A percentile compares a stretch with the other conserved stretches of the same genome.
Evolutionary conservation across 2,797 vertebrate genomes (phyloP).

Genomic region (Coranthus polyacanthus): DNA sequence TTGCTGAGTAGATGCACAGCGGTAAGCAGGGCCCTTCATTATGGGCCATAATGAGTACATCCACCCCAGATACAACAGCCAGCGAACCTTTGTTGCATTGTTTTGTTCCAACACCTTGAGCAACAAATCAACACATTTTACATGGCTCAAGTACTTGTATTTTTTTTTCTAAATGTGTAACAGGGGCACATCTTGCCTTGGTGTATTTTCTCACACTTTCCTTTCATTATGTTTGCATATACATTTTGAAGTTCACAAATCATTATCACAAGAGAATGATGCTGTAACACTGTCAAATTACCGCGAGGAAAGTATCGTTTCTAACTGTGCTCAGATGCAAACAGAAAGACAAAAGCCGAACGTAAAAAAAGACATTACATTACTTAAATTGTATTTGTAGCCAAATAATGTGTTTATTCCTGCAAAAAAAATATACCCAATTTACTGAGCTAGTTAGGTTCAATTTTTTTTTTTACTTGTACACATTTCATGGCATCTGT

Average conservation of each 20-base stretch:
- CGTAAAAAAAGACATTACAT: slow-evolving; percentile 2
- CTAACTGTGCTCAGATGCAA: slow-evolving; percentile 22
- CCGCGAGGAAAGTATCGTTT: slow-evolving; percentile 20
- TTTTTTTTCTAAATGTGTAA: slow-evolving; percentile 61
- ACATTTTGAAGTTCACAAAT: slow-evolving; percentile 52
- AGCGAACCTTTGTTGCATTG: slow-evolving; percentile 83
- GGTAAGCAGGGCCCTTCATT: slow-evolving; percentile 87
- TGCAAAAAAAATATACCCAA: not conserved
- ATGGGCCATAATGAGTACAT: slow-evolving; percentile 88
- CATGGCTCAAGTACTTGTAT: slow-evolving; percentile 67
- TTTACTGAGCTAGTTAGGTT: slow-evolving; percentile 10
- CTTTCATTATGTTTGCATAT: slow-evolving; percentile 68
- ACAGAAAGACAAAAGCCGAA: slow-evolving; percentile 19
- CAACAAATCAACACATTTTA: slow-evolving; percentile 79
- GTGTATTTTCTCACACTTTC: slow-evolving; percentile 47
- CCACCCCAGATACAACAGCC: slow-evolving; percentile 80
- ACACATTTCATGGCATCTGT: slow-evolving; percentile 4
- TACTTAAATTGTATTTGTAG: slow-evolving; percentile 14
- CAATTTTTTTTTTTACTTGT: slow-evolving; percentile 11
- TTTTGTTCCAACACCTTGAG: slow-evolving; percentile 82
- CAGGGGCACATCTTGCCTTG: slow-evolving; percentile 48
- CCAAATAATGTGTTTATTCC: slow-evolving; percentile 6
- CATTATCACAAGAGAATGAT: slow-evolving; percentile 46
- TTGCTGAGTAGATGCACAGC: slow-evolving; percentile 84
- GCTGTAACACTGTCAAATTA: slow-evolving; percentile 29